These are phyloP conservation scores for Chrysodeixis includens DNA, from an alignment of 2,888 invertebrate genomes.

Conservation along the genomic window DNA sequence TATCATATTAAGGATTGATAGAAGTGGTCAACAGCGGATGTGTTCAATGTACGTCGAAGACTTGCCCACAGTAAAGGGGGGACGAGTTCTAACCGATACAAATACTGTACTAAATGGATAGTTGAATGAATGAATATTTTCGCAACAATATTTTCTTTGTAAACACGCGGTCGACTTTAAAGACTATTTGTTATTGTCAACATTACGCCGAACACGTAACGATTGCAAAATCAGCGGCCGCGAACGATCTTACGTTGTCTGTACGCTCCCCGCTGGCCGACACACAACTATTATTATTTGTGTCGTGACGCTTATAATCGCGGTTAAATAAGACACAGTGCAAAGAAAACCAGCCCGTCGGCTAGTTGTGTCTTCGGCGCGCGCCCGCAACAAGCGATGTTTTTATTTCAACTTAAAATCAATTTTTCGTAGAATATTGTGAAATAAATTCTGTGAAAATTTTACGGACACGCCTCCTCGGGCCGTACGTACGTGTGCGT, in stretches of 20 bases:
- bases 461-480: neutral
- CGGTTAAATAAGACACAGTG: slow-evolving; percentile 57
- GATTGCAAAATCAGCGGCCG: slow-evolving; percentile 52
- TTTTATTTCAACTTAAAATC: neutral
- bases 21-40: slow-evolving; percentile 1
- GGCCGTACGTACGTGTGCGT: neutral
- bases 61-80: neutral
- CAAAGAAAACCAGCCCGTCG: slow-evolving; percentile 45
- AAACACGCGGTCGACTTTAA: slow-evolving; percentile 13
- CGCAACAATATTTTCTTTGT: slow-evolving; percentile 11
- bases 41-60: neutral
- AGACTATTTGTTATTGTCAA: slow-evolving; percentile 56
- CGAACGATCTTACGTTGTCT: slow-evolving; percentile 34
- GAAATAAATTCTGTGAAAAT: neutral
- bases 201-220: slow-evolving; percentile 46
- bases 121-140: slow-evolving; percentile 12
- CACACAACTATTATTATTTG: slow-evolving; percentile 54
- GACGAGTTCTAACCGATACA: neutral
- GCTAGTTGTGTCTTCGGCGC: slow-evolving; percentile 43
- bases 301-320: slow-evolving; percentile 59
- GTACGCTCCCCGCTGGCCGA: slow-evolving; percentile 36
- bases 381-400: slow-evolving; percentile 13
- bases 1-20: neutral
- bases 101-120: neutral
- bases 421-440: neutral